Evolutionary conservation across 2,113 vertebrate species (phyloP), one percentile per base, ranked within the genome.

Genomic region (Otis tarda): DNA sequence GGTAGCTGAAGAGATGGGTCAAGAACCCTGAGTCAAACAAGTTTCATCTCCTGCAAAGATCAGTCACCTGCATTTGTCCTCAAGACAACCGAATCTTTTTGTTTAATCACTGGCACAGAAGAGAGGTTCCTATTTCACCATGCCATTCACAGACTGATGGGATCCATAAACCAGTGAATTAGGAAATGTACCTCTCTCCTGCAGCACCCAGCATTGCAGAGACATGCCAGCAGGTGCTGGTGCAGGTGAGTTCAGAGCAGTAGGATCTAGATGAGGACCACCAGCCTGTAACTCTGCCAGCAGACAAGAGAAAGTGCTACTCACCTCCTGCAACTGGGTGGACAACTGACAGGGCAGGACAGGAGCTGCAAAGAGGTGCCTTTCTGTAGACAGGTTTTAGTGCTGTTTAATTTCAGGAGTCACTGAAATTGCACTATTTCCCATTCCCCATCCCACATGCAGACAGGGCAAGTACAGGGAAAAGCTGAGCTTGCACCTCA

Each of bases 291-390:
- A 24, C 33, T 74, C 41, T 67, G 80, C 22, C 11, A 4, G 47
- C 41, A 67, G 64, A 6, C 3, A 37, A 0, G 2, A 25, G 28
- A 45, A 90, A 39, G 30, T 0, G 0, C 55, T 85, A 56, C 20
- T 41, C 14, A 8, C 5, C 52, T 77, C 0, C 41, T 41, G 5
- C 47, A 78, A 64, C 37, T 59, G 56, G 20, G 47, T 22, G 33
- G 60, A 23, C 11, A 65, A 28, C 35, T 61, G 77, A n/a, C 35
- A 41, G 52, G 16, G 18, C 35, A 89, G 55, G 52, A 47, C 22
- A 67, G n/a, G 41, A 80, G 49, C 45, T 53, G n/a, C 57, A 31
- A 33, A 65, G 39, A 68, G 15, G 14, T 17, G 6, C 35, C 49
- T 83, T 56, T 78, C 61, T 77, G 27, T 41, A 41, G 69, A 35